Percentiles rank a stretch among this genome's conserved stretches.
phyloP scores from a whole-genome alignment of 2,888 invertebrate genomes.

The Beris chalybata region DNA sequence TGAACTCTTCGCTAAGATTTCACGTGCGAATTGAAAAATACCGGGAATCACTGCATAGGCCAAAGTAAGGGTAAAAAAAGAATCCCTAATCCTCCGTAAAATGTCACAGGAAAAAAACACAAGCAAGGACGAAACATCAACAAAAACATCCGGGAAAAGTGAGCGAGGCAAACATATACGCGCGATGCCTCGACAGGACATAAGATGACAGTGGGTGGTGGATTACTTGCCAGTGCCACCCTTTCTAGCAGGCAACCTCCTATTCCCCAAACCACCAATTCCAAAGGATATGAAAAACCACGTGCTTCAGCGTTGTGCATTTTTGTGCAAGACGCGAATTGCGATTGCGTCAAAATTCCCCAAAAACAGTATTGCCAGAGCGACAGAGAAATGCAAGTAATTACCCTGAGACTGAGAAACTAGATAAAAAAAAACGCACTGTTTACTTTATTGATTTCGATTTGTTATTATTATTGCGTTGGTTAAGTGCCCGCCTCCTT shows the following conservation, averaged over 20 bases:
- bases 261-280: neutral
- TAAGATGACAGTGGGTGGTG: slow-evolving; percentile 21
- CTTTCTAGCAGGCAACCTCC: too few species aligned
- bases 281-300: slow-evolving; percentile 18
- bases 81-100: neutral
- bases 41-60: neutral
- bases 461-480: neutral
- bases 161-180: slow-evolving; percentile 7
- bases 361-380: slow-evolving; percentile 23
- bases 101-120: neutral
- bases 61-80: neutral
- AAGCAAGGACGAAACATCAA: slow-evolving; percentile 21
- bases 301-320: slow-evolving; percentile 26
- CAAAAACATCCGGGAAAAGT: slow-evolving; percentile 12
- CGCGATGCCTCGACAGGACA: slow-evolving; percentile 17
- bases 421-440: too few species aligned
- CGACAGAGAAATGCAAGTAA: neutral
- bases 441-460: neutral
- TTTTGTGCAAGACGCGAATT: slow-evolving; percentile 27
- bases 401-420: neutral
- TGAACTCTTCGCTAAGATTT: too few species aligned
- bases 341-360: slow-evolving; percentile 29
- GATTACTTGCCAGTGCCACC: neutral
- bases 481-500: too few species aligned
- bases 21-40: neutral